Evolutionary conservation across 2,888 invertebrate genomes (phyloP).

Genomic region (Glyphotaelius pellucidus): DNA sequence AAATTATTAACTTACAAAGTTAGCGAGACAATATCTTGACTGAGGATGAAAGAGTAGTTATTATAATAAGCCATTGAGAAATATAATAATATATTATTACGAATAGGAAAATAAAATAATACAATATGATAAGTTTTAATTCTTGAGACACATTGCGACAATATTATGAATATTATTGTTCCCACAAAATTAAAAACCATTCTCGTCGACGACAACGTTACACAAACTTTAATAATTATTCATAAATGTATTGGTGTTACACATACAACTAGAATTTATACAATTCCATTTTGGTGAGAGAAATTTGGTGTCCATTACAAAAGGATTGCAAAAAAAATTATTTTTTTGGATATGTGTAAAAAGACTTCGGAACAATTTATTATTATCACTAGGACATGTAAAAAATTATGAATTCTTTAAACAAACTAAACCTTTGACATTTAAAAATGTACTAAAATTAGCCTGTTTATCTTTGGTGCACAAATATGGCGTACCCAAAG

Average conservation of each 20-base stretch:
- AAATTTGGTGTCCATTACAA: neutral
- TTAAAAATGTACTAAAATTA: neutral
- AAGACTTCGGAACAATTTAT: neutral
- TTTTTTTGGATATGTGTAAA: neutral
- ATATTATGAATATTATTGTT: neutral
- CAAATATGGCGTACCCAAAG: neutral
- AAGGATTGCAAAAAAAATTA: neutral
- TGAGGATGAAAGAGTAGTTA: neutral
- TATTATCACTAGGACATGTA: neutral
- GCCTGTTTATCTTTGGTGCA: neutral
- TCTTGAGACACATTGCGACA: neutral
- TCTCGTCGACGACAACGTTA: neutral
- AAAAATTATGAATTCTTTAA: neutral
- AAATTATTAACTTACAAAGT: neutral
- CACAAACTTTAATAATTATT: neutral
- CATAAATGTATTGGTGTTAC: conserved; percentile 26
- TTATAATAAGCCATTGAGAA: conserved; percentile 13
- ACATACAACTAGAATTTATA: neutral
- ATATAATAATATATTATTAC: conserved; percentile 5
- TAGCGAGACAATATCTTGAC: neutral
- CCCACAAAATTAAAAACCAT: conserved; percentile 36
- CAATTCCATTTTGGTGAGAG: neutral
- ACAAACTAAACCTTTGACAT: neutral
- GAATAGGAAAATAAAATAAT: neutral
- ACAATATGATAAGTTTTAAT: conserved; percentile 18